Conservation (phyloP, 2,113 vertebrate genomes). For the Mohoua ochrocephala region DNA sequence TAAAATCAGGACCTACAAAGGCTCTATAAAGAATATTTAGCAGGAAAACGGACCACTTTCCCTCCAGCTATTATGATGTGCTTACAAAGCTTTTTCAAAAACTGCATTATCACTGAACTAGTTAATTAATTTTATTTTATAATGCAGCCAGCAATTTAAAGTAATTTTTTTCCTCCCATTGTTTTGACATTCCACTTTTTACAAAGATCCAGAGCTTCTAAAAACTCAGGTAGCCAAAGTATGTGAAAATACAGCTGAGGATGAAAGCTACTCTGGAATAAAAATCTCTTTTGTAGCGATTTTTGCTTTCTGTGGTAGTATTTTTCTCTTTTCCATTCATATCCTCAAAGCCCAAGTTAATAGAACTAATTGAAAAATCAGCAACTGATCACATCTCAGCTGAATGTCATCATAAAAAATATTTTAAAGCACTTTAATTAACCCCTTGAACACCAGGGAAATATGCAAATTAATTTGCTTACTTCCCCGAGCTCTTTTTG, state of each 20-base stretch:
- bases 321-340: background rate
- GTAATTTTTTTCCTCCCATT: accelerated
- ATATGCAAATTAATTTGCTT: background rate
- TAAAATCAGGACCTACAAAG: background rate
- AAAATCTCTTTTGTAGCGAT: background rate
- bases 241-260: background rate
- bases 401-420: background rate
- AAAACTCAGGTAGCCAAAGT: background rate
- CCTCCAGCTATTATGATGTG: background rate
- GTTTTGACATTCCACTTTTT: background rate
- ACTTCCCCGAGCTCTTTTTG: background rate
- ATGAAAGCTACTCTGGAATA: background rate
- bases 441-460: background rate
- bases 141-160: background rate
- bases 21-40: background rate
- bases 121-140: background rate
- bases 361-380: constrained; percentile 2
- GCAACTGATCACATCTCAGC: background rate
- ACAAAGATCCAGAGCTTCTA: background rate
- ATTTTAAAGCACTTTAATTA: constrained; percentile 8
- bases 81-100: background rate
- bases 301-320: background rate
- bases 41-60: background rate
- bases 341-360: background rate
- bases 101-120: background rate